Evolutionary conservation across 1,140 invertebrate genomes (phyloP).

Genomic region (Drosophila parvula): DNA sequence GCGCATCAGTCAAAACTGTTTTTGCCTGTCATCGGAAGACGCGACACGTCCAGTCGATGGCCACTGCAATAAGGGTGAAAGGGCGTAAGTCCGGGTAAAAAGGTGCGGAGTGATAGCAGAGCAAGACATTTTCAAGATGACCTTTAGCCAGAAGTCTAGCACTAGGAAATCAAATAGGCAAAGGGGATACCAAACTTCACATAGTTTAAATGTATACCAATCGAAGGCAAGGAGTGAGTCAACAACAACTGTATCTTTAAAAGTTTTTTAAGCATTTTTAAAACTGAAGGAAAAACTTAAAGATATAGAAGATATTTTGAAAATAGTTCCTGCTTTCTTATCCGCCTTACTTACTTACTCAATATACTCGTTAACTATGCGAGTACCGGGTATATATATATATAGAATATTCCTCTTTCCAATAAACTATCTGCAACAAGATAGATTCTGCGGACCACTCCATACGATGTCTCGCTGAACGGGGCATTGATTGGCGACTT

Average conservation of each 20-base stretch:
- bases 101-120: constrained; percentile 5
- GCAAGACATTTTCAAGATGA: constrained; percentile 21
- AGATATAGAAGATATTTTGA: too few species aligned
- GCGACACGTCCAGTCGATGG: constrained; percentile 61
- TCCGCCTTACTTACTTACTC: neutral
- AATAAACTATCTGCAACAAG: neutral
- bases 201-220: too few species aligned
- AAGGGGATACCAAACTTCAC: too few species aligned
- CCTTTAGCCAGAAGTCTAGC: neutral
- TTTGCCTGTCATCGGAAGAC: constrained; percentile 76
- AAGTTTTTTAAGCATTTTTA: too few species aligned
- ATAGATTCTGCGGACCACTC: constrained; percentile 22
- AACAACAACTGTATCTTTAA: too few species aligned
- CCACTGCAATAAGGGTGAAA: constrained; percentile 9
- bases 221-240: neutral
- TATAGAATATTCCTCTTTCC: neutral
- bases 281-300: too few species aligned
- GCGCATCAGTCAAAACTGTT: constrained; percentile 80
- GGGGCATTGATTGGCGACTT: constrained; percentile 56
- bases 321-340: too few species aligned
- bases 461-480: constrained; percentile 39
- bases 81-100: constrained; percentile 9
- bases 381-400: neutral
- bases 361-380: neutral
- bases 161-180: neutral